Evolutionary conservation across 1,140 invertebrate genomes (phyloP).

Genomic region (Ips typographus): DNA sequence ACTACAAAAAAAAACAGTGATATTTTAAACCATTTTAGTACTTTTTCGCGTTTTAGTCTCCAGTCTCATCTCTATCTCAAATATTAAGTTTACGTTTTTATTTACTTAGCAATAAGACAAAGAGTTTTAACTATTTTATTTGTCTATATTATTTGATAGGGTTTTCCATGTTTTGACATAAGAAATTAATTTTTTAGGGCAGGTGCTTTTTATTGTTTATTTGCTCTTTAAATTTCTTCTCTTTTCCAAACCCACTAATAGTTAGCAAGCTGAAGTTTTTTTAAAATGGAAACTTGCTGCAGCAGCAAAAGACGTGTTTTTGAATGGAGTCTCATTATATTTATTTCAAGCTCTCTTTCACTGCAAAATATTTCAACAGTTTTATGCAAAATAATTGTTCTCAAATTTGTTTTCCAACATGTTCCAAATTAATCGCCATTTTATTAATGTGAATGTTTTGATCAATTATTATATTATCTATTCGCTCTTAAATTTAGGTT

Average conservation of each 20-base stretch:
- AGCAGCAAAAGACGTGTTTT: neutral
- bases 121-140: neutral
- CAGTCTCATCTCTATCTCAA: neutral
- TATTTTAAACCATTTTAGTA: neutral
- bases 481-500: slow-evolving; percentile 9
- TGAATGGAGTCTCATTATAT: slow-evolving; percentile 26
- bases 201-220: neutral
- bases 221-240: neutral
- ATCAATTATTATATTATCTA: neutral
- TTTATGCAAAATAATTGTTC: neutral
- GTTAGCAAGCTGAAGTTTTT: too few species aligned
- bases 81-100: slow-evolving; percentile 3
- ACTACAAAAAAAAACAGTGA: too few species aligned
- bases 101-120: neutral
- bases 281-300: neutral
- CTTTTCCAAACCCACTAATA: neutral
- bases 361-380: slow-evolving; percentile 6
- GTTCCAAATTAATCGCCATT: too few species aligned
- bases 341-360: slow-evolving; percentile 35
- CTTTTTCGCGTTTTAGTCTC: neutral
- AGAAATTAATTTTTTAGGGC: neutral
- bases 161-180: neutral
- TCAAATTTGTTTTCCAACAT: too few species aligned
- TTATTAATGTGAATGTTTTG: neutral
- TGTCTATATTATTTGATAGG: neutral